Percentiles rank a stretch among this genome's conserved stretches.
Evolutionary conservation across 1,140 invertebrate genomes (phyloP).

Genomic region (Triops cancriformis): DNA sequence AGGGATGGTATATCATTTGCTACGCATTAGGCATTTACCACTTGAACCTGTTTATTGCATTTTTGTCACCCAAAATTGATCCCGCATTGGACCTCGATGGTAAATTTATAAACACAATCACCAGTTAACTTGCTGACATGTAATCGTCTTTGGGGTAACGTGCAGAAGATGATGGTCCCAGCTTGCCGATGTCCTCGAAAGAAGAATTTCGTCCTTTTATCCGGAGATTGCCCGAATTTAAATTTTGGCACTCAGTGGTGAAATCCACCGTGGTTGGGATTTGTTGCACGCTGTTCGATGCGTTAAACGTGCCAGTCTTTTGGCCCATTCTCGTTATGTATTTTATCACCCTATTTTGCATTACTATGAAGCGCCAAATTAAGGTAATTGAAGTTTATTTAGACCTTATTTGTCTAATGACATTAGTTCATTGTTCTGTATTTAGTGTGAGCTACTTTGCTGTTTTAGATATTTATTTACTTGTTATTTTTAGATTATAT

Average conservation of each 20-base stretch:
- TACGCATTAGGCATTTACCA: slow-evolving; percentile 99
- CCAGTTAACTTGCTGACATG: no score
- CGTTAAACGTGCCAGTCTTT: slow-evolving; percentile 98
- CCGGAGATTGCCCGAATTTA: slow-evolving; percentile 94
- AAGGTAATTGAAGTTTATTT: slow-evolving; percentile 54
- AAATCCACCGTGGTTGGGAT: slow-evolving; percentile 90
- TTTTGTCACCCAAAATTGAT: slow-evolving; percentile 98
- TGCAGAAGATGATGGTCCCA: slow-evolving; percentile 68
- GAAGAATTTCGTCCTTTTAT: slow-evolving; percentile 99
- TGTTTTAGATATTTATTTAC: no score
- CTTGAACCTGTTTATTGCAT: slow-evolving; percentile 98
- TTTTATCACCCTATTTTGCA: slow-evolving; percentile 94
- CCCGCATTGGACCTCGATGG: slow-evolving; percentile 87
- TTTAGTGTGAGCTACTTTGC: no score
- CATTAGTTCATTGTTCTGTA: no score
- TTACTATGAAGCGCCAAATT: slow-evolving; percentile 99
- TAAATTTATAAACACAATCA: slow-evolving; percentile 37
- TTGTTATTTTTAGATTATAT: no score
- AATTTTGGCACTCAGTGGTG: slow-evolving; percentile 97
- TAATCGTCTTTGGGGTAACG: no score
- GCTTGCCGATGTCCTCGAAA: slow-evolving; percentile 84
- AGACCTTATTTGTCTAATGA: not conserved
- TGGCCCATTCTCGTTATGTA: slow-evolving; percentile 99
- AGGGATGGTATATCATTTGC: slow-evolving; percentile 99
- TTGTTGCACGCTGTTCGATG: slow-evolving; percentile 92